Conservation (phyloP, 2,113 vertebrate genomes). For the Albula goreensis region DNA sequence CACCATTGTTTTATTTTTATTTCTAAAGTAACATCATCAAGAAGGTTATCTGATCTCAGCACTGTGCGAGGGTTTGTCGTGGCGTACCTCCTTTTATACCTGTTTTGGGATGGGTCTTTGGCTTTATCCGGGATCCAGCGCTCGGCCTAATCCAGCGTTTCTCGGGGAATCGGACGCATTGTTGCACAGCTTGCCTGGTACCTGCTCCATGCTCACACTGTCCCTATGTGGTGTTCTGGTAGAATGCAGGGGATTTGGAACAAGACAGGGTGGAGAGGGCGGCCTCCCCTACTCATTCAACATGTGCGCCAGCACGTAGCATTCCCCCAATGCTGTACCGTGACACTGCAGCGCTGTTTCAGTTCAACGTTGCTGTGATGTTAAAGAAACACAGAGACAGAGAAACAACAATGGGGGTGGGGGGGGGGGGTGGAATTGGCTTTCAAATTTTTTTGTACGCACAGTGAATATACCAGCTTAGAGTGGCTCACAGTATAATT, state of each 20-base stretch:
- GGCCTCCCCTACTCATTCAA: not conserved
- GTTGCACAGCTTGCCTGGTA: not conserved
- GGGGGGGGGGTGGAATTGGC: not conserved
- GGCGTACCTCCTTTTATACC: no score
- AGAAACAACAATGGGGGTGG: no score
- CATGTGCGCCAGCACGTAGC: not conserved
- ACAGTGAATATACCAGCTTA: not conserved
- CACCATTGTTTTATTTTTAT: not conserved
- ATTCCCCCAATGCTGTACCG: not conserved
- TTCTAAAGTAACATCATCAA: not conserved
- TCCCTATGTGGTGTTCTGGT: slow-evolving; percentile 7
- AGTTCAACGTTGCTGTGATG: no score
- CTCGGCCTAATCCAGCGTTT: not conserved
- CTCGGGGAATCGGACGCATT: not conserved
- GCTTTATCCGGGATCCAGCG: no score
- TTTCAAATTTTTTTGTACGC: not conserved
- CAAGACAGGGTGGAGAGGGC: not conserved
- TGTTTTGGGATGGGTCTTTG: no score
- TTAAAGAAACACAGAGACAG: no score
- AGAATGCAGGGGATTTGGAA: not conserved
- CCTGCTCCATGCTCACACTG: slow-evolving; percentile 4
- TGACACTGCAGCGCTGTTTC: not conserved
- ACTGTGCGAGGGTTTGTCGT: not conserved
- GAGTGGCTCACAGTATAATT: not conserved
- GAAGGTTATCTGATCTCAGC: not conserved